Base-by-base conservation (phyloP, 2,888 invertebrate genomes). In the Caprella mutica region DNA sequence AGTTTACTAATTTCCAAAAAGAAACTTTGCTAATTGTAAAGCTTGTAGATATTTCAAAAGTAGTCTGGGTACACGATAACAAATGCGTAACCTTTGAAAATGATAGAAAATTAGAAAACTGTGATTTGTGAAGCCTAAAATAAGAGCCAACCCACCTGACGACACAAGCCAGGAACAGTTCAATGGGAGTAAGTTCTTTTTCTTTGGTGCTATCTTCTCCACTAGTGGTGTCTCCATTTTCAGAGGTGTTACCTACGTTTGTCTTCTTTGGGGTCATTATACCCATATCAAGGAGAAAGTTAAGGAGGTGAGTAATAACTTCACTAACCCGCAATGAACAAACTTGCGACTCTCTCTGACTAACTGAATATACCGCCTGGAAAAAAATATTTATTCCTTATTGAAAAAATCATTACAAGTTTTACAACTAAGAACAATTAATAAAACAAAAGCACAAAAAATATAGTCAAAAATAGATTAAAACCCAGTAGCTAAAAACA, bases 301-400 rank as follows among this genome's bases (percentile, higher is more conserved):
- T 94, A 5, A 94, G 81, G 55, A 97, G 78, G 72, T 93, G 94
- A 19, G 98, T 74, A 69, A 94, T 86, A 2, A 89, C 86, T 73
- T 96, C 94, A 72, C 93, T 85, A 2, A 97, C 88, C 24, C 93
- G 79, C 23, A 91, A 76, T 0, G 90, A 89, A 68, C 84, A 83
- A 61, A 82, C 81, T 63, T 81, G 82, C 9, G 33, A 35, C 21
- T 60, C 58, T 5, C 65, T 55, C 48, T 58, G 54, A 19, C 56
- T 44, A 21, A 65, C 55, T 3, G 62, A 62, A 27, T 65, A 59
- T 17, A 56, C 51, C 3, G 62, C 65, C 58, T 58, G 48, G 6
- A 6, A 12, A 17, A 19, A 17, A 9, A n/a, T 12, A 35, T 9
- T n/a, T 9, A 35, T 35, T 35, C n/a, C n/a, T 12, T 35, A 12